Base-by-base conservation (phyloP, 2,888 invertebrate genomes). In the Prosapia bicincta region DNA sequence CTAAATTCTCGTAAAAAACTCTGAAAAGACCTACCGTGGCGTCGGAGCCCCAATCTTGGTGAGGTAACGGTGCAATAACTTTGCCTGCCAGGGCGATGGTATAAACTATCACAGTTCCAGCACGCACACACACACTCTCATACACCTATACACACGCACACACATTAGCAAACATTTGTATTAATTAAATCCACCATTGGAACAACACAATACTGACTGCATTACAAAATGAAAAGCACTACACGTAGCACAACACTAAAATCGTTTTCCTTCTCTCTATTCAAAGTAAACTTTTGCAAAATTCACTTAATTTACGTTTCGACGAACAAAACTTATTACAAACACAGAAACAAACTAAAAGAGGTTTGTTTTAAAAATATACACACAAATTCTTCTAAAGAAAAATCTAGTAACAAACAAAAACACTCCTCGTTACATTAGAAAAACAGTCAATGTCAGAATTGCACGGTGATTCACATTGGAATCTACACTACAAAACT, bases 41-140 rank as follows among this genome's bases (percentile, higher is more conserved):
- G 26, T 77, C 74, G 5, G 79, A 76, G 68, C 75, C 76, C 79
- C 79, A 79, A 38, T 79, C 79, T 72, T 78, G 79, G 67, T 76
- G 76, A 25, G 79, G 76, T 69, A 78, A 69, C 26, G 78, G 79
- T 28, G 76, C 68, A 20, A 79, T 76, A 25, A 79, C 79, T 77
- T 78, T 78, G 71, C 79, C 78, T 73, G 79, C 79, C 79, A 79
- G 78, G 65, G 26, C 76, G 71, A 15, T 26, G 68, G 54, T 54
- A 54, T 54, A 54, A 54, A 54, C 13, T 54, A 54, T 20, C 54
- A 54, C 54, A 54, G 54, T 54, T n/a, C n/a, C n/a, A n/a, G 5
- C 54, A 54, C 54, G 5, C 54, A 54, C 54, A 54, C 54, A 13
- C 38, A 54, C 54, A 54, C 54, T n/a, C 54, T 54, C 54, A 54